Base-by-base conservation (phyloP, 1,140 invertebrate species). In the Venturia canescens region DNA sequence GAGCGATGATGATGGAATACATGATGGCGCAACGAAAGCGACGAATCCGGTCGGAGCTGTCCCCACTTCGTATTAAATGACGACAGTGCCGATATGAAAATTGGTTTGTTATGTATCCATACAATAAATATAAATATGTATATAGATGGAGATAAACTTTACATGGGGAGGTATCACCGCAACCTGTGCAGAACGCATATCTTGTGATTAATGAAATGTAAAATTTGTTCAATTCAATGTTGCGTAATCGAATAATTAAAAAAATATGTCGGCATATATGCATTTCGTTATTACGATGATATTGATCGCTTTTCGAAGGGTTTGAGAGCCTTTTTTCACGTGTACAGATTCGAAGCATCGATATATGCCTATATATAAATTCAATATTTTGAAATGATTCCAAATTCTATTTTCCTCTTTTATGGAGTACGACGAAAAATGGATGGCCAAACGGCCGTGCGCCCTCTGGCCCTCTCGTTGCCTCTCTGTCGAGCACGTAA, bases 331-430 rank as follows among this genome's bases (percentile, higher is more conserved):
- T 11, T 44, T 44, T 44, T 44, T 44, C 29, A 38, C 34, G 74
- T 15, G 27, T 13, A 27, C 1, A 57, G 21, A 57, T n/a, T n/a
- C n/a, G 21, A 57, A 57, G 1, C 11, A 21, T 13, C 6, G 0
- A 57, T 21, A 57, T 57, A 57, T 57, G 3, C n/a, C n/a, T n/a
- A n/a, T n/a, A 29, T 27, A 38, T 34, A 63, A 16, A 23, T n/a
- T 27, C 18, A 63, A 48, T 57, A 34, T 60, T 26, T 60, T 26
- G 31, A 63, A 77, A 77, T 27, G 21, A 63, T 77, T 38, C 27
- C 50, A 76, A 76, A 76, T 76, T 63, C 31, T 9, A 77, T 77
- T 77, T 77, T 77, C 57, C 57, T 23, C 60, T 77, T 77, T 77
- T 77, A 66, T 38, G 29, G 57, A 23, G 16, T 26, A n/a, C 57